phyloP scores from a whole-genome alignment of 2,113 vertebrate species.

The Capricornis sumatraensis region DNA sequence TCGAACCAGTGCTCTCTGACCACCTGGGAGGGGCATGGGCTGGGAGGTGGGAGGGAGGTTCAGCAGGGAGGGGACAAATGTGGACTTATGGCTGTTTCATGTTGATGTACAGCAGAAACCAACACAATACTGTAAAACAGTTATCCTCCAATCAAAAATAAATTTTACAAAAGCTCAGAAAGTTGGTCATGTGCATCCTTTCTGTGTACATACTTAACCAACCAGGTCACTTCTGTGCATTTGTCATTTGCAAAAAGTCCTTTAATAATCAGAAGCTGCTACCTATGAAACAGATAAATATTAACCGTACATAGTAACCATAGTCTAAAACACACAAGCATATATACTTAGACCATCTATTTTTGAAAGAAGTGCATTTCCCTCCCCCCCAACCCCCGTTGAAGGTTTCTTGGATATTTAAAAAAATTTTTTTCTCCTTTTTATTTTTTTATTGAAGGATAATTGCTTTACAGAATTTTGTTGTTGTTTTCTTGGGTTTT shows the following conservation, averaged over 20 bases:
- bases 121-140: background rate
- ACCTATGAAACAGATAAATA: background rate
- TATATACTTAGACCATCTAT: too few species aligned
- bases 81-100: background rate
- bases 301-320: background rate
- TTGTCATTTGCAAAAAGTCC: background rate
- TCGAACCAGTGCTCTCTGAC: background rate
- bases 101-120: background rate
- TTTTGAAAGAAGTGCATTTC: background rate
- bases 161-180: background rate
- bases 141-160: background rate
- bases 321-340: background rate
- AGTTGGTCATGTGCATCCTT: background rate
- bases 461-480: background rate
- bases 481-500: background rate
- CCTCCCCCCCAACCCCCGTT: rapidly evolving
- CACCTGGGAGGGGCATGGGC: background rate
- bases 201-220: background rate
- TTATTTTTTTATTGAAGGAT: background rate
- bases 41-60: background rate
- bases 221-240: background rate
- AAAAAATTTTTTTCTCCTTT: background rate
- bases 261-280: background rate
- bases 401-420: background rate
- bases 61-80: background rate